phyloP scores from a whole-genome alignment of 1,140 invertebrate species.

The Achroia grisella region DNA sequence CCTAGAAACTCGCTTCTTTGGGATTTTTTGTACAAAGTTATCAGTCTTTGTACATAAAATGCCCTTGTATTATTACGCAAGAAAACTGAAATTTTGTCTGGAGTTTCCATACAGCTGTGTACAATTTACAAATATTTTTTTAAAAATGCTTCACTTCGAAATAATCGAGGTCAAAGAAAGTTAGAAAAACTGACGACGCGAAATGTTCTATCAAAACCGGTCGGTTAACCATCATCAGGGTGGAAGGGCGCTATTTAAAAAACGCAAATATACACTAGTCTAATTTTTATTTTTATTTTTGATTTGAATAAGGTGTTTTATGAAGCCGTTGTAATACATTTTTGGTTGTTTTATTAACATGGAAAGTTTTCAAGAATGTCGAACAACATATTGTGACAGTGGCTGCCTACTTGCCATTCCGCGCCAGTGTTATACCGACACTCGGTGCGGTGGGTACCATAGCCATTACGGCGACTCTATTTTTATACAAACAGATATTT shows the following conservation, averaged over 20 bases:
- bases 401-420: neutral
- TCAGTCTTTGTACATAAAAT: no score
- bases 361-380: slow-evolving; percentile 10
- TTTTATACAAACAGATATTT: no score
- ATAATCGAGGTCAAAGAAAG: slow-evolving; percentile 61
- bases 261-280: no score
- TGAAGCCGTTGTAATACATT: no score
- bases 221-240: slow-evolving; percentile 9
- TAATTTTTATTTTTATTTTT: no score
- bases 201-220: slow-evolving; percentile 49
- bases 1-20: no score
- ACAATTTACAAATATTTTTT: no score
- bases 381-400: neutral
- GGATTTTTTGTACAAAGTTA: no score
- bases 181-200: slow-evolving; percentile 48
- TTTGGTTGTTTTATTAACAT: slow-evolving; percentile 34
- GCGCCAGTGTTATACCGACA: slow-evolving; percentile 43
- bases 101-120: no score
- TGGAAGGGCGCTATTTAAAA: slow-evolving; percentile 12
- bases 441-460: slow-evolving; percentile 42
- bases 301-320: slow-evolving; percentile 4
- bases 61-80: no score
- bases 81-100: no score
- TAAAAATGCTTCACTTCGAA: slow-evolving; percentile 20
- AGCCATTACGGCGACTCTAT: slow-evolving; percentile 18